Base-by-base conservation (phyloP, 1,140 invertebrate genomes). In the Plodia interpunctella region DNA sequence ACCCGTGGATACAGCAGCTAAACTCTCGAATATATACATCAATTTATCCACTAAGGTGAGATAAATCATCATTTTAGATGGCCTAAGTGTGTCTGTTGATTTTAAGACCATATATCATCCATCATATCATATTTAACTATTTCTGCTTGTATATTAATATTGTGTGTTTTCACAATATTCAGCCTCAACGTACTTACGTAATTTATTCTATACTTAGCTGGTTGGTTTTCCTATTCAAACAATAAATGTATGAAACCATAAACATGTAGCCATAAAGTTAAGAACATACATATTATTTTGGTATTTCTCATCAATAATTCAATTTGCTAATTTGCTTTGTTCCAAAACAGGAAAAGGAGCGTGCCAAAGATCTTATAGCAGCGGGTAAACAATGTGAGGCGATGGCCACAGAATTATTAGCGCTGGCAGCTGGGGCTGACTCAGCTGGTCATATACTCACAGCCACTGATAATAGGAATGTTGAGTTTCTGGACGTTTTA, bases 1-100 rank as follows among this genome's bases (percentile, higher is more conserved):
- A 9, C 98, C 98, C 0, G 97, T 99, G 8, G 98, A 99, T 80
- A 98, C 98, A 10, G 98, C 98, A 6, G 98, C 98, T 25, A 99
- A 99, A 91, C 90, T 99, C 38, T 99, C 98, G 0, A 97, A 96
- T 78, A 96, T 98, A 64, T 95, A 98, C 61, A 95, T 97, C 55
- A 94, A 93, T 55, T 90, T 97, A 60, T 97, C 96, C 0, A 95
- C 95, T 54, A 97, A 97, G 91, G 94, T 94, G 88, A 63, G 72
- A 70, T 52, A 25, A 18, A n/a, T n/a, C n/a, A n/a, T n/a, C n/a
- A n/a, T n/a, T n/a, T n/a, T n/a, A n/a, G n/a, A n/a, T n/a, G n/a
- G n/a, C n/a, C n/a, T n/a, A n/a, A n/a, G n/a, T n/a, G n/a, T n/a
- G n/a, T n/a, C n/a, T n/a, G n/a, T n/a, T n/a, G n/a, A n/a, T n/a